Evolutionary conservation across 2,888 invertebrate species (phyloP).

Genomic region (Tromatobia lineatoria): DNA sequence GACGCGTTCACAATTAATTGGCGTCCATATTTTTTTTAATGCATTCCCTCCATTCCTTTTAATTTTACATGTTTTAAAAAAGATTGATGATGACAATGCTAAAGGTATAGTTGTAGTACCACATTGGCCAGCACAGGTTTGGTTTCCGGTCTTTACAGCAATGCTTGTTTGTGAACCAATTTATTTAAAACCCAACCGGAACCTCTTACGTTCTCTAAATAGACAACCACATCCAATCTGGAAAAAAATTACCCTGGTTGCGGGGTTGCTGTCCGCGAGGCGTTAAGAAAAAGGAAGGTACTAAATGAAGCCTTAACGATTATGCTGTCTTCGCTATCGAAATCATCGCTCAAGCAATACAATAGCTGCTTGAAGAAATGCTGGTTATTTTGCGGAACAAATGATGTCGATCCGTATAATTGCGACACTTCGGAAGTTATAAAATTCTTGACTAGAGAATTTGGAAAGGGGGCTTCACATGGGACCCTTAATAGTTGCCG

Average conservation of each 20-base stretch:
- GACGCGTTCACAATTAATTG: slow-evolving; percentile 69
- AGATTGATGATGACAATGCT: too few species aligned
- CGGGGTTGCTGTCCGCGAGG: slow-evolving; percentile 46
- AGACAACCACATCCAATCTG: slow-evolving; percentile 31
- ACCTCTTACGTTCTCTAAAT: slow-evolving; percentile 43
- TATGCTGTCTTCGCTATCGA: slow-evolving; percentile 29
- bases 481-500: slow-evolving; percentile 41
- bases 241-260: slow-evolving; percentile 57
- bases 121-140: slow-evolving; percentile 22
- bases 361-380: slow-evolving; percentile 31
- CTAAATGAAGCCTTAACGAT: slow-evolving; percentile 32
- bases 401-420: neutral
- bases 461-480: slow-evolving; percentile 23
- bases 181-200: slow-evolving; percentile 54
- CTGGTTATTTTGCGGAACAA: slow-evolving; percentile 18
- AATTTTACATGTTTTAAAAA: slow-evolving; percentile 36
- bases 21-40: slow-evolving; percentile 58
- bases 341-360: slow-evolving; percentile 40
- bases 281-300: slow-evolving; percentile 33
- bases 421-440: slow-evolving; percentile 17
- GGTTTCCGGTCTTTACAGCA: slow-evolving; percentile 64
- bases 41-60: slow-evolving; percentile 69
- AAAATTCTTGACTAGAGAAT: neutral
- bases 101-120: too few species aligned
- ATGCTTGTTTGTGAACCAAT: slow-evolving; percentile 56